phyloP scores from a whole-genome alignment of 2,888 invertebrate genomes.

The Ceriagrion tenellum region DNA sequence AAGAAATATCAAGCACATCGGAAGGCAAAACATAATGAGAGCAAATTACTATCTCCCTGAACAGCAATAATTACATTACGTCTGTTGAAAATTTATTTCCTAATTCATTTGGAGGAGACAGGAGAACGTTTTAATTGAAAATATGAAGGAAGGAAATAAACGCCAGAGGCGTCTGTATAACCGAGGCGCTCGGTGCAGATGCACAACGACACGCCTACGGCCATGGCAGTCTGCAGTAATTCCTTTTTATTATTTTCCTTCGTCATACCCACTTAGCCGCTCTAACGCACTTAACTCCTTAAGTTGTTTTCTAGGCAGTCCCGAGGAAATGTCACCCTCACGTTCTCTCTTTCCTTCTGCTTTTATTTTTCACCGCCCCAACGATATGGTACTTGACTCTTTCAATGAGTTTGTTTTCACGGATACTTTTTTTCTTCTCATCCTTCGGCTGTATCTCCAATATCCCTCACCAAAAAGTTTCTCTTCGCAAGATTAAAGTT shows the following conservation, averaged over 20 bases:
- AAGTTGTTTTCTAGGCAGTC: neutral
- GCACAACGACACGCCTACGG: neutral
- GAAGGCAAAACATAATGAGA: neutral
- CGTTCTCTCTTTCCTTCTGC: neutral
- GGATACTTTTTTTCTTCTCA: neutral
- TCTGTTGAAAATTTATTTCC: neutral
- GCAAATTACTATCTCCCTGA: neutral
- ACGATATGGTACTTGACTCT: neutral
- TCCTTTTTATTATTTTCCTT: neutral
- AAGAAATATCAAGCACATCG: neutral
- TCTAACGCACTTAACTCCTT: neutral
- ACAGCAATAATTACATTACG: neutral
- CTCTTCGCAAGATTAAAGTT: conserved; percentile 22
- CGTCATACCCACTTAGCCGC: conserved; percentile 24
- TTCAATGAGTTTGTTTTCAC: conserved; percentile 29
- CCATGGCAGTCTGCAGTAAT: neutral
- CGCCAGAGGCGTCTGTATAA: neutral
- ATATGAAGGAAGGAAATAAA: neutral
- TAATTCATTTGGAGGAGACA: neutral
- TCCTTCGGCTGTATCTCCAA: neutral
- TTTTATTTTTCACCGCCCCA: neutral
- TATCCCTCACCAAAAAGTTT: neutral
- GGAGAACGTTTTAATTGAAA: neutral
- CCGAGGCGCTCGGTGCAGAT: neutral
- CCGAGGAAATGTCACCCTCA: neutral